phyloP scores from a whole-genome alignment of 2,113 vertebrate species.

The Clarias gariepinus region DNA sequence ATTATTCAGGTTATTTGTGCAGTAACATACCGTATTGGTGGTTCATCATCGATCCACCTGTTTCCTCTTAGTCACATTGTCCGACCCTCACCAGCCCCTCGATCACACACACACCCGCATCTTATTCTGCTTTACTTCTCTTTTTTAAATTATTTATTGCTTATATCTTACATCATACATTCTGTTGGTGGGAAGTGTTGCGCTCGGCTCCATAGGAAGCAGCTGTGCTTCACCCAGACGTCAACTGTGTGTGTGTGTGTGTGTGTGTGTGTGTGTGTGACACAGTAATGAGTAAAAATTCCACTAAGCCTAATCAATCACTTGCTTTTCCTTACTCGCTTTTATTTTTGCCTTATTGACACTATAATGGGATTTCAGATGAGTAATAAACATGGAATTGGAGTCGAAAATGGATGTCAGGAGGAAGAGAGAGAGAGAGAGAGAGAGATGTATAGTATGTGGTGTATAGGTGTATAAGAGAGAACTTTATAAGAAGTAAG shows the following conservation, averaged over 20 bases:
- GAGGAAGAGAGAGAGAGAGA: not conserved
- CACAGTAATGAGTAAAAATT: not conserved
- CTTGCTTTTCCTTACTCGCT: not conserved
- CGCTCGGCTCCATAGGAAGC: not conserved
- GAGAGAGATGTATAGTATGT: not conserved
- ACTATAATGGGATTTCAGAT: constrained; percentile 22
- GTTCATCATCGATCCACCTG: not conserved
- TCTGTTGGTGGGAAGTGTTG: not conserved
- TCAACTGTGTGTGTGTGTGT: not conserved
- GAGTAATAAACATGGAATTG: constrained; percentile 15
- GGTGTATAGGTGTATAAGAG: not conserved
- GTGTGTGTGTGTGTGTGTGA: not conserved
- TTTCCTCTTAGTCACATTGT: not conserved
- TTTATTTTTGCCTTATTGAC: not conserved
- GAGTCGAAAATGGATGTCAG: not conserved
- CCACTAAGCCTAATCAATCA: not conserved
- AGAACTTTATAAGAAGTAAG: not conserved
- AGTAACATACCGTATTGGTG: not conserved
- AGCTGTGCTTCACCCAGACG: not conserved
- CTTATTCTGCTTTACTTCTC: not conserved
- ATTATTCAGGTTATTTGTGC: too few relatives aligned
- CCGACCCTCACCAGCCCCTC: not conserved
- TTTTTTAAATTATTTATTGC: not conserved
- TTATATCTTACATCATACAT: not conserved
- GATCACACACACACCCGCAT: too few relatives aligned